These are phyloP conservation scores for Corythornis cristatus DNA, from an alignment of 2,113 vertebrate species.

Conservation along the genomic window DNA sequence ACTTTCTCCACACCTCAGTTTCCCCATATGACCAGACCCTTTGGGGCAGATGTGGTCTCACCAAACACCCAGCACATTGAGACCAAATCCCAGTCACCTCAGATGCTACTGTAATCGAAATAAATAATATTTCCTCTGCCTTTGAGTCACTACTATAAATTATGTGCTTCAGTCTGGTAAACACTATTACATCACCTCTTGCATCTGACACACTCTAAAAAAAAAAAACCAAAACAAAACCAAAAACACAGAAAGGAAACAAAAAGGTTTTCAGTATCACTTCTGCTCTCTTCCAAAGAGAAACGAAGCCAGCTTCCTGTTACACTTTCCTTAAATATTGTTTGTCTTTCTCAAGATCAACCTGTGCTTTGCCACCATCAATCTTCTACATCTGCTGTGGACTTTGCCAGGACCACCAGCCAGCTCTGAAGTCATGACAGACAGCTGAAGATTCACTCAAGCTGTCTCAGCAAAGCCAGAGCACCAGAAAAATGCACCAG, in stretches of 20 bases:
- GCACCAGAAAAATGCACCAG: not conserved
- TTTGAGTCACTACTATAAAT: slow-evolving; percentile 55
- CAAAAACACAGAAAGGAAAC: not conserved
- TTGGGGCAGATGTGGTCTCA: not conserved
- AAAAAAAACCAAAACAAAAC: not conserved
- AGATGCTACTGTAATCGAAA: slow-evolving; percentile 5
- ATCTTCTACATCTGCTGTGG: not conserved
- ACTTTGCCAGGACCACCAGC: not conserved
- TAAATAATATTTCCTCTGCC: slow-evolving; percentile 24
- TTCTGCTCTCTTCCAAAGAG: slow-evolving; percentile 37
- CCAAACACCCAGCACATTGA: not conserved
- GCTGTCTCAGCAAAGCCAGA: not conserved
- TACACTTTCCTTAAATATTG: not conserved
- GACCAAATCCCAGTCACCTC: not conserved
- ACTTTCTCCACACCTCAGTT: rapidly evolving
- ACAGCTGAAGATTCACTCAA: not conserved
- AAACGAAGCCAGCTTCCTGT: not conserved
- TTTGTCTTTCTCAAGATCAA: slow-evolving; percentile 9
- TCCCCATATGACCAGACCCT: not conserved
- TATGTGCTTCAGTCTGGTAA: slow-evolving; percentile 30
- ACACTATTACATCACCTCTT: slow-evolving; percentile 50
- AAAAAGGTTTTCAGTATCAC: not conserved
- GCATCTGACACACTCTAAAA: not conserved
- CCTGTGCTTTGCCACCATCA: not conserved
- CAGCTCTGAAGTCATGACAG: not conserved